Conservation (phyloP, 2,113 vertebrate genomes). For the Tauraco erythrolophus region DNA sequence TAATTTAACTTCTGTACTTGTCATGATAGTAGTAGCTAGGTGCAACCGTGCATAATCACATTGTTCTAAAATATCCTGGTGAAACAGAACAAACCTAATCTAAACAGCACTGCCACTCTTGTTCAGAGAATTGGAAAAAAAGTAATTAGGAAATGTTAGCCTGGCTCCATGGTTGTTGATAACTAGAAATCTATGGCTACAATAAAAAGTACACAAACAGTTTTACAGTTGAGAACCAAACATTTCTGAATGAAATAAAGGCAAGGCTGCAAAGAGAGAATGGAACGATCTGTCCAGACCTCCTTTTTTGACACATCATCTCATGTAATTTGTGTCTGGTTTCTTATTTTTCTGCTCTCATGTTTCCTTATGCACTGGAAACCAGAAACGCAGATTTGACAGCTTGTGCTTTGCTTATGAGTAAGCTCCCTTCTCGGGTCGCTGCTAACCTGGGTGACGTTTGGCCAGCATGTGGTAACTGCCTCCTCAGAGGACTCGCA, state of each 20-base stretch:
- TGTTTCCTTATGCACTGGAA: not conserved
- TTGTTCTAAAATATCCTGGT: constrained; percentile 74
- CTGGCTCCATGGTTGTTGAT: not conserved
- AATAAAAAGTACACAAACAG: not conserved
- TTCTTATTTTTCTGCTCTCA: not conserved
- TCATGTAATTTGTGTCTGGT: not conserved
- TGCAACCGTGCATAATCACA: constrained; percentile 69
- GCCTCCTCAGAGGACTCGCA: not conserved
- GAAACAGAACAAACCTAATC: constrained; percentile 55
- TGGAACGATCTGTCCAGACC: not conserved
- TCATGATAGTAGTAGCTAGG: constrained; percentile 74
- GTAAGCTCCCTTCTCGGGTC: not conserved
- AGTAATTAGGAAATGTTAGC: constrained; percentile 10
- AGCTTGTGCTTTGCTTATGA: not conserved
- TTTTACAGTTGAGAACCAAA: not conserved
- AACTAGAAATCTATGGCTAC: not conserved
- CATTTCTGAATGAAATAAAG: not conserved
- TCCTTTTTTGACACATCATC: not conserved
- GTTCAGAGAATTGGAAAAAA: constrained; percentile 33
- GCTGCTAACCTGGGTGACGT: not conserved
- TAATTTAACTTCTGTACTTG: constrained; percentile 85
- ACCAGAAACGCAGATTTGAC: not conserved
- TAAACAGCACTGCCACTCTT: constrained; percentile 47
- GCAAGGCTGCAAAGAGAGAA: not conserved
- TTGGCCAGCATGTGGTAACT: not conserved